These are phyloP conservation scores for Tachina fera DNA, from an alignment of 2,888 invertebrate genomes.

Conservation along the genomic window DNA sequence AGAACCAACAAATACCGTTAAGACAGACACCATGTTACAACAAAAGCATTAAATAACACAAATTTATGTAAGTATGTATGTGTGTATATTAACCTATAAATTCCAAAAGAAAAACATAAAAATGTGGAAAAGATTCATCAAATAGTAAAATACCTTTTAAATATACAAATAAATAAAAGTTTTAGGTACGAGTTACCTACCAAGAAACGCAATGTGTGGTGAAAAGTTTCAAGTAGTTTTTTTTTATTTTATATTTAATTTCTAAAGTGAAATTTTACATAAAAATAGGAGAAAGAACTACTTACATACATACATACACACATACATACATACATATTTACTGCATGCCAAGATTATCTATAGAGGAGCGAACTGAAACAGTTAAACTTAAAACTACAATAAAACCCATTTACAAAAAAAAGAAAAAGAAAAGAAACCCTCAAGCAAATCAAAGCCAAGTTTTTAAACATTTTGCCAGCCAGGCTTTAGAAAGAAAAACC, in stretches of 20 bases:
- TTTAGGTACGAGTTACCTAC: neutral
- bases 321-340: neutral
- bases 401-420: conserved; percentile 33
- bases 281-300: conserved; percentile 23
- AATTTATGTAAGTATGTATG: neutral
- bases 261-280: conserved; percentile 54
- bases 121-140: conserved; percentile 17
- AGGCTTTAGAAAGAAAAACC: conserved; percentile 25
- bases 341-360: conserved; percentile 34
- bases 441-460: conserved; percentile 56
- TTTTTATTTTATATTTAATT: neutral
- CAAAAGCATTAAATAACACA: conserved; percentile 33
- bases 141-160: conserved; percentile 16
- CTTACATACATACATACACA: neutral
- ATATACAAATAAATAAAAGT: conserved; percentile 7
- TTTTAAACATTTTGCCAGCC: conserved; percentile 4
- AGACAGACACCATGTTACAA: conserved; percentile 50
- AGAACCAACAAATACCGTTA: conserved; percentile 67
- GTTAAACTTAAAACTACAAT: conserved; percentile 15
- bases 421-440: conserved; percentile 35
- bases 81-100: conserved; percentile 30
- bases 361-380: conserved; percentile 29
- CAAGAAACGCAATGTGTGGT: neutral
- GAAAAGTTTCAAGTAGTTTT: neutral
- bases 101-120: conserved; percentile 32